Base-by-base conservation (phyloP, 1,140 invertebrate genomes). In the Cepaea nemoralis region DNA sequence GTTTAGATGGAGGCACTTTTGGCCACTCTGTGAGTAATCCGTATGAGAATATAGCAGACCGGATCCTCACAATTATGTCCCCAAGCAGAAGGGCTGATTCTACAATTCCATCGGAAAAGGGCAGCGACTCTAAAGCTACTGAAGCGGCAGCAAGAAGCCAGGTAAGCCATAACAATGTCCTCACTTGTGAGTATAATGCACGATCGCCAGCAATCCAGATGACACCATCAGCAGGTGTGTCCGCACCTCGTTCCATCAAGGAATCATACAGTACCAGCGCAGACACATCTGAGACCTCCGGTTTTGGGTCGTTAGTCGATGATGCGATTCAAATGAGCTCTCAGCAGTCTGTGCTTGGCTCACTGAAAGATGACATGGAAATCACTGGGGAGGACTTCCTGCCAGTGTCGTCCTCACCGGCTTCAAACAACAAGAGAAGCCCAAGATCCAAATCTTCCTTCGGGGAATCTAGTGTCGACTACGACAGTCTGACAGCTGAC, bases 231-330 rank as follows among this genome's bases (percentile, higher is more conserved):
- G 55, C 70, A n/a, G 73, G 63, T 19, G 27, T 48, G 27, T 71
- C 77, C 19, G 48, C 70, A 5, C 74, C 83, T 45, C 78, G 50
- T 42, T 31, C 74, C 40, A 40, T 70, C 48, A 83, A 77, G 81
- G 69, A 82, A 78, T 86, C 86, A 10, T 89, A 87, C 42, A 87
- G 80, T 71, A 87, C 85, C 31, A 89, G 87, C 82, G 88, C 82
- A 8, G 89, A 89, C 81, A 90, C 88, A 14, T 89, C 88, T 31
- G 87, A 88, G 31, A 90, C 90, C 0, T 90, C 88, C 31, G 89
- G 89, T 24, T 86, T 89, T 77, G 87, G 89, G 14, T 87, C 86
- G 24, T 80, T 86, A 24, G 80, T 81, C n/a, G 87, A 86, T 19
- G 87, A 88, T n/a, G 67, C 85, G 45, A 33, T 63, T 77, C 86